Evolutionary conservation across 2,888 invertebrate species (phyloP), one percentile per base, ranked within the genome.

Genomic region (Clanis bilineata): DNA sequence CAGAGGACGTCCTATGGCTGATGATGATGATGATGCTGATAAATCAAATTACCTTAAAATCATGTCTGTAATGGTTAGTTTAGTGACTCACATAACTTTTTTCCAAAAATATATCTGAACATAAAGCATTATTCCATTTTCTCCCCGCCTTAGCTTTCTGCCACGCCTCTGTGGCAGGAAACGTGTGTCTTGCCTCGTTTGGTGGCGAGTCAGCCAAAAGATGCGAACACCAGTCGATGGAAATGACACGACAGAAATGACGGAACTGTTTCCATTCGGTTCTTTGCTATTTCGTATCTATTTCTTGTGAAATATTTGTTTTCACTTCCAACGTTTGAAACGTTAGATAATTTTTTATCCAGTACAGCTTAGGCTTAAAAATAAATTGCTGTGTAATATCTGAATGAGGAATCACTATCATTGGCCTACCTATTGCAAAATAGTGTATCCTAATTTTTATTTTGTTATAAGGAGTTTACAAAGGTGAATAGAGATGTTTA

Each of bases 221-320:
- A 71, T 71, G 71, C 63, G 73, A 77, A 77, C 73, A 76, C 65
- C 64, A 71, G 67, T 63, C 66, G 64, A 66, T 71, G 81, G 81
- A 83, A 85, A 81, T 82, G 81, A 81, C 79, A 74, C 66, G 76
- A 74, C 71, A 69, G 73, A 80, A 79, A 79, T 79, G 80, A 76
- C 74, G 75, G 72, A 76, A 76, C 68, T 71, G 70, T 67, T 71
- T 71, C 68, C 65, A 67, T 70, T 70, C 74, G 76, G 74, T 76
- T 76, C 72, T 69, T 72, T 66, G 73, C 67, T 70, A 73, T 77
- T 76, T 74, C 65, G 70, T 68, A 71, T 75, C 72, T 73, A 74
- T 76, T 71, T 69, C 70, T 61, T 61, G 64, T 63, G 62, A 67
- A 63, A 63, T 68, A 66, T 66, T 65, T 62, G 65, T 66, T 63